Base-by-base conservation (phyloP, 2,888 invertebrate species). In the Acholoe squamosa region DNA sequence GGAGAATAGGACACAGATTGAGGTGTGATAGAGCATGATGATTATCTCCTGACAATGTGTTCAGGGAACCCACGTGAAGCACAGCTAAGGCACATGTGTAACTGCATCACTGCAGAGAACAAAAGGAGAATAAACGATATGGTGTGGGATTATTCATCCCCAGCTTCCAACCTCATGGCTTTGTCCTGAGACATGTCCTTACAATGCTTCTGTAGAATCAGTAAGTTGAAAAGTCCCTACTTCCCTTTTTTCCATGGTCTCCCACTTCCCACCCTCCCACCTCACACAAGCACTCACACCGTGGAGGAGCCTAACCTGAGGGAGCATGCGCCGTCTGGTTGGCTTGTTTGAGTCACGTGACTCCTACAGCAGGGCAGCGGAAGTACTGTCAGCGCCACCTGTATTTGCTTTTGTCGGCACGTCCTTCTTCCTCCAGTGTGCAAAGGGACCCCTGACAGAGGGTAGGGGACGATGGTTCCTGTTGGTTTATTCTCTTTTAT, bases 321-420 rank as follows among this genome's bases (percentile, higher is more conserved):
- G 43, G 19, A 61, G n/a, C 61, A 61, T 61, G 61, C 22, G 22
- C 61, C 5, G 61, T 19, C 61, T 61, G 61, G n/a, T 61, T n/a
- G 61, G 22, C 61, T n/a, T 61, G 61, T 61, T 71, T 31, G 71
- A 28, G 71, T 71, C 71, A 71, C 71, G 71, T 71, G 71, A 71
- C 71, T 28, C 71, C 28, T 28, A 25, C 71, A 71, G 71, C 12
- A 3, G 22, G 61, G 22, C 61, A 71, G 5, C 25, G 71, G 71
- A 71, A 71, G 28, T 71, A 14, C 71, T 71, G 31, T 25, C 71
- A 25, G 71, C 28, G 71, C 71, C 71, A 71, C 71, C 71, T 71
- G 71, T 71, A 25, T 71, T 71, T 25, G 71, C 28, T 71, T 61
- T 71, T 71, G 71, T 71, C 71, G 16, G 61, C 25, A 3, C 19